Percentiles rank a stretch among this genome's conserved stretches.
phyloP scores from a whole-genome alignment of 1,140 invertebrate genomes.

The Coptotermes formosanus region DNA sequence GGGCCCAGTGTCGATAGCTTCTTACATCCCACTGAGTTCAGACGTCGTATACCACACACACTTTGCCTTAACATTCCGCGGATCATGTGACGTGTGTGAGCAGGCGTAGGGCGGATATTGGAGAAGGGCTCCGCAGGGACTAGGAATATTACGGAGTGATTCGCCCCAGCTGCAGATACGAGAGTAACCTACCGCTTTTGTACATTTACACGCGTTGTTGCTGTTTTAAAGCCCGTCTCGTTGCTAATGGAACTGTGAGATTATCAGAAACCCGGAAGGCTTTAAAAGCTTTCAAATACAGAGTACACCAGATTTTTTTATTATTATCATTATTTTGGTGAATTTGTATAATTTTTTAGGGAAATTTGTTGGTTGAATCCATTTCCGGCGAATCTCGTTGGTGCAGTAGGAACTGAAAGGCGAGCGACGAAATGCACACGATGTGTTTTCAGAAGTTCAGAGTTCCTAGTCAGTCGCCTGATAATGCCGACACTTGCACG shows the following conservation, averaged over 20 bases:
- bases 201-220: background rate
- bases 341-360: background rate
- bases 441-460: too few relatives aligned
- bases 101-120: background rate
- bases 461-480: too few relatives aligned
- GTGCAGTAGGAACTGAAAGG: background rate
- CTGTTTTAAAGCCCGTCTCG: background rate
- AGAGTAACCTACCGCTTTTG: background rate
- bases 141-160: background rate
- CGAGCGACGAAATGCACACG: too few relatives aligned
- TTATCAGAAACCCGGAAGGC: background rate
- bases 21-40: background rate
- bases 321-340: background rate
- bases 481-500: too few relatives aligned
- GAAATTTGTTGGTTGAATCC: background rate
- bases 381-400: background rate
- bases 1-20: background rate
- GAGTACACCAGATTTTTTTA: background rate
- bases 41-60: background rate
- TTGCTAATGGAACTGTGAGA: constrained; percentile 3
- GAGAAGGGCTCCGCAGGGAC: background rate
- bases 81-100: background rate
- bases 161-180: background rate
- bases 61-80: background rate
- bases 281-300: background rate